A percentile compares a stretch with the other conserved stretches of the same genome.
Conservation (phyloP, 1,140 invertebrate genomes). For the Pseudomyrmex flavicornis region DNA sequence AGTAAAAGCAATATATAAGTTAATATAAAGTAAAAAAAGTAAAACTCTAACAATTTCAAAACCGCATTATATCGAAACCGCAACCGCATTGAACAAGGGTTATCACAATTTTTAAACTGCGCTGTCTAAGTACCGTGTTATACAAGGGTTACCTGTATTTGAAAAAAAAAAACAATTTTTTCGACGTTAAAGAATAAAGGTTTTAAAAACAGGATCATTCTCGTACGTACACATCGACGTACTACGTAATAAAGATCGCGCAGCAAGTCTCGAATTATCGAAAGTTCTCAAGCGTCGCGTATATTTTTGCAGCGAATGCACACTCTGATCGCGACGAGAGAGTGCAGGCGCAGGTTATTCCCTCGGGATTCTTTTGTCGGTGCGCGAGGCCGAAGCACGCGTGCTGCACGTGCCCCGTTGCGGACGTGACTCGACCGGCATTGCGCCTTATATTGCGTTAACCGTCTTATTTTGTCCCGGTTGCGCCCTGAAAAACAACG, state of each 20-base stretch:
- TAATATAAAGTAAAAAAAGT: too few relatives aligned
- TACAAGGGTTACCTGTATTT: too few relatives aligned
- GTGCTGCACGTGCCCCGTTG: constrained; percentile 81
- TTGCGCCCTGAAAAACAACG: constrained; percentile 70
- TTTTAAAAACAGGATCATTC: background rate
- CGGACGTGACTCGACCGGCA: constrained; percentile 79
- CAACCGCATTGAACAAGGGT: too few relatives aligned
- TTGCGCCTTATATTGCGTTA: constrained; percentile 73
- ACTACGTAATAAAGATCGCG: background rate
- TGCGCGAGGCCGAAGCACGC: constrained; percentile 77
- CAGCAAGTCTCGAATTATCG: constrained; percentile 4
- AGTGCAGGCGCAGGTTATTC: constrained; percentile 41
- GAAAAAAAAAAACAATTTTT: too few relatives aligned
- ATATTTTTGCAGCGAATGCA: constrained; percentile 64
- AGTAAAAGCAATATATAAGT: too few relatives aligned
- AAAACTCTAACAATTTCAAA: too few relatives aligned
- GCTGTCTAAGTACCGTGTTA: too few relatives aligned
- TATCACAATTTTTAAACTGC: too few relatives aligned
- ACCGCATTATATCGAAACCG: too few relatives aligned
- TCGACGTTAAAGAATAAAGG: too few relatives aligned
- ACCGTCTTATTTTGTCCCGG: constrained; percentile 72
- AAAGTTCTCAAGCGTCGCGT: constrained; percentile 42
- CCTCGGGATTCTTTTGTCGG: constrained; percentile 74
- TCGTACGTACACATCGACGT: background rate
- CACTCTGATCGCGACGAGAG: constrained; percentile 6